Evolutionary conservation across 92 coral and sea anemone species (phyloP).

Genomic region (Epizoanthus ramosus): DNA sequence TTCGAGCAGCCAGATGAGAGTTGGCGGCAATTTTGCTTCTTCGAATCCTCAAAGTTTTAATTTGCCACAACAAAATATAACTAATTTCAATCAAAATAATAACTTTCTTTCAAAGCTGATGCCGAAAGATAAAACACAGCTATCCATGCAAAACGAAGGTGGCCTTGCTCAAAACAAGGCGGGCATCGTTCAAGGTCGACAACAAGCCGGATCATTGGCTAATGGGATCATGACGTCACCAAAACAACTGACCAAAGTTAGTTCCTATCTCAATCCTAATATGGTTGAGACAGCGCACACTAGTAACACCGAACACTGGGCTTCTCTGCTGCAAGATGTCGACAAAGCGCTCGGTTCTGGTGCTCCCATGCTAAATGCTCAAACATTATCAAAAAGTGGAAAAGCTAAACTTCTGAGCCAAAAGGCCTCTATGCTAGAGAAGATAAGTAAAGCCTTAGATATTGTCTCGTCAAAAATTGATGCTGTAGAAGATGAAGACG

Average conservation of each 20-base stretch:
- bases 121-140: background rate
- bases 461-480: slow-evolving; percentile 61
- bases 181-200: background rate
- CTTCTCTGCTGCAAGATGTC: slow-evolving; percentile 27
- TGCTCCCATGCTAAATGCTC: background rate
- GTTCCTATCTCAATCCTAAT: background rate
- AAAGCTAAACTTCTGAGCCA: slow-evolving; percentile 44
- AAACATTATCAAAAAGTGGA: slow-evolving; percentile 17
- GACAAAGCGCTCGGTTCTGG: slow-evolving; percentile 10
- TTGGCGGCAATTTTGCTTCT: background rate
- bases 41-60: background rate
- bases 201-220: background rate
- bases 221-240: background rate
- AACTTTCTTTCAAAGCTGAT: too few species aligned
- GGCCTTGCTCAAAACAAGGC: background rate
- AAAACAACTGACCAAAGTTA: slow-evolving; percentile 5
- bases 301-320: slow-evolving; percentile 15
- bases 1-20: background rate
- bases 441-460: slow-evolving; percentile 76
- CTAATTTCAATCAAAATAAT: background rate
- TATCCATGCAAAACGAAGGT: background rate
- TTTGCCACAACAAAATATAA: background rate
- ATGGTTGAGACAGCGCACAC: background rate
- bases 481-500: slow-evolving; percentile 6
- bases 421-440: slow-evolving; percentile 77